These are phyloP conservation scores for Graphium colonna DNA, from an alignment of 2,888 invertebrate species.

Conservation along the genomic window DNA sequence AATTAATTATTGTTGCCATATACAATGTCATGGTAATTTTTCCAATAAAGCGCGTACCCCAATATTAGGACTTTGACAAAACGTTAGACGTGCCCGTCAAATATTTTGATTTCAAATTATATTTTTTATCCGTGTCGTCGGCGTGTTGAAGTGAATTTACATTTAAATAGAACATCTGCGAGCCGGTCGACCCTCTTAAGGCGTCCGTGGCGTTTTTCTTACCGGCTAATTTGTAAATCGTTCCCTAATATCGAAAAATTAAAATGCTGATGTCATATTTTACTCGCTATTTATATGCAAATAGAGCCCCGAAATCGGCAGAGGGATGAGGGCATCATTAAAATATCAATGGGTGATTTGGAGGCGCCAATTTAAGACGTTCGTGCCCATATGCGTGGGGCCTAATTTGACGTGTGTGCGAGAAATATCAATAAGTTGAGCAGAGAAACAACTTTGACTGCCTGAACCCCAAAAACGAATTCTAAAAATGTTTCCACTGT, in stretches of 20 bases:
- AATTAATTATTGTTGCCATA: background rate
- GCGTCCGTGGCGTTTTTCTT: conserved; percentile 70
- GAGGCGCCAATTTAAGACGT: conserved; percentile 45
- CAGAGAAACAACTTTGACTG: conserved; percentile 63
- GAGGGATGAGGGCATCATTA: conserved; percentile 61
- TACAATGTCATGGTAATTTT: conserved; percentile 15
- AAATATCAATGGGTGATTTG: conserved; percentile 76
- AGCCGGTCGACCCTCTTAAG: conserved; percentile 71
- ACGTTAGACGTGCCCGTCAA: conserved; percentile 51
- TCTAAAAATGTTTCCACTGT: too few relatives aligned
- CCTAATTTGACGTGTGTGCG: conserved; percentile 42
- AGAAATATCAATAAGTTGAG: conserved; percentile 39
- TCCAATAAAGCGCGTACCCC: conserved; percentile 26
- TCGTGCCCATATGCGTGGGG: conserved; percentile 30
- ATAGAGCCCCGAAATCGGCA: conserved; percentile 50
- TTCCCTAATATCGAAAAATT: conserved; percentile 77
- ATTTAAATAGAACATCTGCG: conserved; percentile 80
- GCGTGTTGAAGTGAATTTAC: conserved; percentile 71
- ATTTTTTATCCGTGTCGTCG: conserved; percentile 69
- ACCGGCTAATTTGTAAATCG: conserved; percentile 79
- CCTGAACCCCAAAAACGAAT: too few relatives aligned
- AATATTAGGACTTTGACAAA: conserved; percentile 26
- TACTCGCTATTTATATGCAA: conserved; percentile 76
- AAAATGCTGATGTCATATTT: conserved; percentile 80
- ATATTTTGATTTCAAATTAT: conserved; percentile 66